Conservation (phyloP, 2,888 invertebrate genomes). For the Sarcophaga caerulescens region DNA sequence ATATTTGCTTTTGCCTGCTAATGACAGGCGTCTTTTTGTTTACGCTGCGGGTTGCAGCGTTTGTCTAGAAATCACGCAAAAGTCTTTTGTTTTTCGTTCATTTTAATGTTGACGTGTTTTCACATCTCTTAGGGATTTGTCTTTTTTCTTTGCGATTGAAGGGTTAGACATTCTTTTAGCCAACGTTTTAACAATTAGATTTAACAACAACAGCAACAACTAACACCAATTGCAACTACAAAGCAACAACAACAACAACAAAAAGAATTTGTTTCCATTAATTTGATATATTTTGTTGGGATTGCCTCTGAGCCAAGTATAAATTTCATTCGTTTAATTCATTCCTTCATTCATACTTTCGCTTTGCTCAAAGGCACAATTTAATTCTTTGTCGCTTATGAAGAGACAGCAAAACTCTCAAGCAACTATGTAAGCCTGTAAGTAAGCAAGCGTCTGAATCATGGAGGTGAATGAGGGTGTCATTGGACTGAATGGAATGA, state of each 20-base stretch:
- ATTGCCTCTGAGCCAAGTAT: not conserved
- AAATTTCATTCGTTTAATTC: conserved; percentile 41
- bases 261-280: not conserved
- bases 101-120: not conserved
- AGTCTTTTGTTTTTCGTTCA: not conserved
- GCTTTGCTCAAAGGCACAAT: conserved; percentile 55
- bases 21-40: conserved; percentile 55
- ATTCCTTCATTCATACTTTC: not conserved
- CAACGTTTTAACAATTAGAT: conserved; percentile 2
- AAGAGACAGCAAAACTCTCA: conserved; percentile 58
- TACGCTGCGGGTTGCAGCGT: conserved; percentile 61
- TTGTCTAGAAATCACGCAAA: conserved; percentile 38
- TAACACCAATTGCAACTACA: not conserved
- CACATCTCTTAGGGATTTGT: not conserved
- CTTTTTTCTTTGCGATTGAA: conserved; percentile 20
- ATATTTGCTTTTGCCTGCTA: conserved; percentile 38
- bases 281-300: not conserved
- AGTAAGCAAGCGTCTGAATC: too few species aligned
- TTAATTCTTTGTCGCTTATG: conserved; percentile 62
- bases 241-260: not conserved
- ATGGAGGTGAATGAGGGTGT: too few species aligned
- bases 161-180: conserved; percentile 28
- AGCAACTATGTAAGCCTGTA: not conserved
- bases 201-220: conserved; percentile 1
- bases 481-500: not conserved